phyloP scores from a whole-genome alignment of 2,888 invertebrate species.

The Lycia hirtaria region DNA sequence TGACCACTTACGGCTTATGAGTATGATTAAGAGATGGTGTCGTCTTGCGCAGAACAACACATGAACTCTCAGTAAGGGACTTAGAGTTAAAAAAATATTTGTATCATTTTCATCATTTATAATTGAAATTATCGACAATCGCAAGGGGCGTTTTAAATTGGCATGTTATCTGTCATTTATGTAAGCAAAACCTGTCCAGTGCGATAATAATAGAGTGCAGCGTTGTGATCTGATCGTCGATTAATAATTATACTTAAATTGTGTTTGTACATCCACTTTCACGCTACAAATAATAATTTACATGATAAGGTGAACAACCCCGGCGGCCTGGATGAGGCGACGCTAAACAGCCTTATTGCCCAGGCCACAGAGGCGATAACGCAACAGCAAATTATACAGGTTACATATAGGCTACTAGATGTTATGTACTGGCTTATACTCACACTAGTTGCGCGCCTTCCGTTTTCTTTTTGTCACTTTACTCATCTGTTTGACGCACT shows the following conservation, averaged over 20 bases:
- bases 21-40: no score
- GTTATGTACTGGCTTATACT: constrained; percentile 22
- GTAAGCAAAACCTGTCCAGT: no score
- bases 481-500: constrained; percentile 21
- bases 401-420: constrained; percentile 49
- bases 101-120: no score
- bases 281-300: constrained; percentile 28
- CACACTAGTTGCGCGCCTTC: constrained; percentile 16
- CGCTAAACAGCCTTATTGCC: constrained; percentile 81
- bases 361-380: constrained; percentile 84
- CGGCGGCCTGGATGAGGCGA: constrained; percentile 80
- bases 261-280: not conserved
- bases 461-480: constrained; percentile 11
- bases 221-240: no score
- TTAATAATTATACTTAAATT: not conserved
- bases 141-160: no score
- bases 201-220: no score
- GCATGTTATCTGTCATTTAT: no score
- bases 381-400: constrained; percentile 84
- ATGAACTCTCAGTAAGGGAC: no score
- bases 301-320: constrained; percentile 81
- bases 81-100: no score
- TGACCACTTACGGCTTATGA: no score
- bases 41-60: no score
- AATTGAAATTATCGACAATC: no score